A percentile compares a stretch with the other conserved stretches of the same genome.
These are phyloP conservation scores for Sinocyclocheilus rhinocerous DNA, from an alignment of 2,113 vertebrate genomes.

Conservation along the genomic window DNA sequence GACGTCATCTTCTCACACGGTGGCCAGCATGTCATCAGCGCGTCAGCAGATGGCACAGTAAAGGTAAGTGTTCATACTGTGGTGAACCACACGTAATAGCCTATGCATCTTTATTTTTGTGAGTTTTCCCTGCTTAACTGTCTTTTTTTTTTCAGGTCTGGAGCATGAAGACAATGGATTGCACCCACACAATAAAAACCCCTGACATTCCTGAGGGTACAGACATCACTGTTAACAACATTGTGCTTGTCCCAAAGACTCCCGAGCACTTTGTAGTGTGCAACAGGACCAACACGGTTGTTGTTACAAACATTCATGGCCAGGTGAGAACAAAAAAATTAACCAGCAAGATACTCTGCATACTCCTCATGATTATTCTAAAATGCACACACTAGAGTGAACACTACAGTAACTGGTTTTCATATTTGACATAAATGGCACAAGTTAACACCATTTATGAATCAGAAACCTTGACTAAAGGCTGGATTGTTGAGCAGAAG, in stretches of 20 bases:
- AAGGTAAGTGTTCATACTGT: conserved; percentile 78
- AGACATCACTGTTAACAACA: conserved; percentile 96
- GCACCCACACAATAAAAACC: conserved; percentile 93
- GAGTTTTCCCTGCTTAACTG: background rate
- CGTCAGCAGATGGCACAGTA: conserved; percentile 95
- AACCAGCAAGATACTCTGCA: background rate
- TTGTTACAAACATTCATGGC: conserved; percentile 99
- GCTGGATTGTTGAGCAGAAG: background rate
- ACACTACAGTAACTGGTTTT: background rate
- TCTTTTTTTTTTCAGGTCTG: conserved; percentile 79
- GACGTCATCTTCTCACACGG: conserved; percentile 94
- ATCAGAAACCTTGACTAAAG: background rate
- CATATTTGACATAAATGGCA: background rate
- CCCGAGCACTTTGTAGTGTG: conserved; percentile 98
- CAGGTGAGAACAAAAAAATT: conserved; percentile 76
- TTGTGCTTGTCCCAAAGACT: conserved; percentile 93
- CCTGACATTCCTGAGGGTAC: conserved; percentile 91
- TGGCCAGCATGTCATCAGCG: conserved; percentile 92
- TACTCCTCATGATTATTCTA: background rate
- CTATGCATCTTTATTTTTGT: background rate
- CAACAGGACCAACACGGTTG: conserved; percentile 95
- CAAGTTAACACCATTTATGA: background rate
- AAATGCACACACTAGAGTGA: background rate
- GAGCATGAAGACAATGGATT: conserved; percentile 96
- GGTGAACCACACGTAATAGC: background rate